These are phyloP conservation scores for Corythaixoides concolor DNA, from an alignment of 2,113 vertebrate species.

Conservation along the genomic window DNA sequence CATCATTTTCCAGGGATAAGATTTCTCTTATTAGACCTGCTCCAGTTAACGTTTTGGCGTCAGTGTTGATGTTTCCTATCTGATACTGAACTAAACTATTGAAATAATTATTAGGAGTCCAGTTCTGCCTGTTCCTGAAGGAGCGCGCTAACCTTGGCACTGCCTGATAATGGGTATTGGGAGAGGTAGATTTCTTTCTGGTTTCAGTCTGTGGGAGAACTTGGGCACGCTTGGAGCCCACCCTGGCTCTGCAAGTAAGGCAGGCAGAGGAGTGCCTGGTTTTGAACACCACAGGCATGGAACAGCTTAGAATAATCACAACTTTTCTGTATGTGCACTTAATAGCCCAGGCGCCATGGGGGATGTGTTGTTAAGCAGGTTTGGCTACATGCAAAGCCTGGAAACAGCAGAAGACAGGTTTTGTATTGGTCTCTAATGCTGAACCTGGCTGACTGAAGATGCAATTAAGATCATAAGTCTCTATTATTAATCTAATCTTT, in stretches of 20 bases:
- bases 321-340: background rate
- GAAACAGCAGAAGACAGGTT: background rate
- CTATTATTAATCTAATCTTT: background rate
- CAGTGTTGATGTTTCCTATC: background rate
- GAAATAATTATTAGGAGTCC: background rate
- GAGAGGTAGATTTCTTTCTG: background rate
- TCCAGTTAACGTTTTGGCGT: background rate
- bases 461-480: background rate
- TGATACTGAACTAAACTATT: background rate
- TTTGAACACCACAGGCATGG: background rate
- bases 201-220: background rate
- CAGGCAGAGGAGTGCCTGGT: background rate
- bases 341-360: background rate
- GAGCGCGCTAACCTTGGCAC: fast-evolving
- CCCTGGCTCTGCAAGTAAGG: background rate
- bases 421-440: background rate
- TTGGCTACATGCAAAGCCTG: background rate
- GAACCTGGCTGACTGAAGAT: background rate
- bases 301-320: background rate
- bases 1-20: background rate
- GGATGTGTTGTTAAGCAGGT: background rate
- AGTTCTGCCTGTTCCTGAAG: background rate
- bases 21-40: background rate
- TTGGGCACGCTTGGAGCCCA: fast-evolving
- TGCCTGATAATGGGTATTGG: background rate